A percentile compares a stretch with the other conserved stretches of the same genome.
phyloP scores from a whole-genome alignment of 1,140 invertebrate species.

The Trachymyrmex septentrionalis region DNA sequence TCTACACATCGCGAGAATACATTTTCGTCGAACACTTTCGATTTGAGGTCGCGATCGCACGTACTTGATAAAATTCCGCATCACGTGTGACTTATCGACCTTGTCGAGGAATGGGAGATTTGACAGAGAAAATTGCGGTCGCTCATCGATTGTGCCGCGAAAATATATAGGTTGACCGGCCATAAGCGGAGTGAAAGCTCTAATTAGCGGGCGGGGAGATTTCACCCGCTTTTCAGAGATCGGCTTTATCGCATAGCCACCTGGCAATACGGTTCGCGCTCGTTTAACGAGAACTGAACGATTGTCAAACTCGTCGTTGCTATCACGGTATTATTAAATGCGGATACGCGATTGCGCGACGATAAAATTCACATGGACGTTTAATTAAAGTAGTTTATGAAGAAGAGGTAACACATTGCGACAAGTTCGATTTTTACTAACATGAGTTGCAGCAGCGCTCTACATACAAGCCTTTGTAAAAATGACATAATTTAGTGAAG shows the following conservation, averaged over 20 bases:
- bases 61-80: background rate
- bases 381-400: constrained; percentile 55
- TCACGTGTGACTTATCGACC: constrained; percentile 13
- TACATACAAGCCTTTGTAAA: background rate
- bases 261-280: background rate
- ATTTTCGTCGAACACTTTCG: constrained; percentile 1
- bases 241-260: background rate
- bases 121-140: constrained; percentile 41
- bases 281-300: constrained; percentile 12
- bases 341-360: background rate
- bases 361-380: constrained; percentile 1
- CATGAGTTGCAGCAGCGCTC: background rate
- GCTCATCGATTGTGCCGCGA: constrained; percentile 41
- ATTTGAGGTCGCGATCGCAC: background rate
- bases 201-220: constrained; percentile 40
- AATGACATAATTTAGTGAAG: background rate
- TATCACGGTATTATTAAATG: constrained; percentile 19
- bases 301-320: constrained; percentile 27
- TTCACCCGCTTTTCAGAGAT: constrained; percentile 50
- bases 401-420: background rate
- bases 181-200: constrained; percentile 53
- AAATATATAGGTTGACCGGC: constrained; percentile 51
- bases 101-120: constrained; percentile 7
- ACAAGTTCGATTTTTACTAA: constrained; percentile 21
- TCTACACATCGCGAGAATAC: constrained; percentile 7